Conservation (phyloP, 1,140 invertebrate species). For the Cotesia chilonis region DNA sequence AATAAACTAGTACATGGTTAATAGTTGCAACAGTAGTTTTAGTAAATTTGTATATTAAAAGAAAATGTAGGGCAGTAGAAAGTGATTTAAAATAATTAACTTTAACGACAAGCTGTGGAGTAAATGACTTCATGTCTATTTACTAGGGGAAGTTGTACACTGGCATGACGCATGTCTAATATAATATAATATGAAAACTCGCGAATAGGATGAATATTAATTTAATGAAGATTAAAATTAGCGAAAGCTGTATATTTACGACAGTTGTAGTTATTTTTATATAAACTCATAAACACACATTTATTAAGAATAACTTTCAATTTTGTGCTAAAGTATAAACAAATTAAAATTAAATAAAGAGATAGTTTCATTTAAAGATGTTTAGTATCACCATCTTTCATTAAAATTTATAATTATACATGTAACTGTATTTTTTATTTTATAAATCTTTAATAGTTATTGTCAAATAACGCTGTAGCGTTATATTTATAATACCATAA, state of each 20-base stretch:
- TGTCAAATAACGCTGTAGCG: too few species aligned
- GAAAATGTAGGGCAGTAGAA: slow-evolving; percentile 37
- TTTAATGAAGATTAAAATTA: slow-evolving; percentile 20
- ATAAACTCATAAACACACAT: background rate
- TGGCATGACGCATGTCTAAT: slow-evolving; percentile 7
- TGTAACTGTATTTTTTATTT: background rate
- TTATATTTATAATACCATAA: background rate
- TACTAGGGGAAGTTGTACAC: background rate
- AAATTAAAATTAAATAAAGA: background rate
- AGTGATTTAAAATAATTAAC: slow-evolving; percentile 38
- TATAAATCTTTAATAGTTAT: too few species aligned
- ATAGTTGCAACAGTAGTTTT: background rate
- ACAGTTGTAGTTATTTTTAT: background rate
- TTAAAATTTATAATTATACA: background rate
- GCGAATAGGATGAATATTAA: background rate
- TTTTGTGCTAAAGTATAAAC: background rate
- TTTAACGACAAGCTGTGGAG: slow-evolving; percentile 17
- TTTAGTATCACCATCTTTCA: background rate
- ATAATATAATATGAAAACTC: too few species aligned
- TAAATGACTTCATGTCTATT: background rate
- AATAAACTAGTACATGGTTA: background rate
- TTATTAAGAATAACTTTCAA: slow-evolving; percentile 3
- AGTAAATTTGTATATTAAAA: background rate
- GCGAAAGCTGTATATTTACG: slow-evolving; percentile 12
- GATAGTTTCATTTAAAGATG: background rate